Evolutionary conservation across 2,797 vertebrate genomes (phyloP).

Genomic region (Vipera latastei): DNA sequence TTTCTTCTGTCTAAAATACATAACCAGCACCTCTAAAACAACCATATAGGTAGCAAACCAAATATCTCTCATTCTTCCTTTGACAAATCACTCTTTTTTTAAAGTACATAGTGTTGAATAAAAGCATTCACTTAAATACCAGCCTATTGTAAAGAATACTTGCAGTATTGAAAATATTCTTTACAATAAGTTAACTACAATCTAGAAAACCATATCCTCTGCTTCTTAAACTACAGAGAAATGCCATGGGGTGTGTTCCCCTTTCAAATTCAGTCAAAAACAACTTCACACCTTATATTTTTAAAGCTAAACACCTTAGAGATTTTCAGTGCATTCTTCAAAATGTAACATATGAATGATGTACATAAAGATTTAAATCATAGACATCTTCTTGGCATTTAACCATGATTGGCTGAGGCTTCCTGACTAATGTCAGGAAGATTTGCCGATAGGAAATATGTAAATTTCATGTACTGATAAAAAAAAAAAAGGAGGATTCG

Average conservation of each 20-base stretch:
- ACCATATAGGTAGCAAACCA: not conserved
- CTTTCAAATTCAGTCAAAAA: not conserved
- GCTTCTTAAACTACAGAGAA: not conserved
- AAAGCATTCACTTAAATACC: not conserved
- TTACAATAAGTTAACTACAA: not conserved
- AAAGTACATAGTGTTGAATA: not conserved
- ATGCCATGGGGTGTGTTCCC: too few species aligned
- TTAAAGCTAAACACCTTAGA: not conserved
- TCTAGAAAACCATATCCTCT: not conserved
- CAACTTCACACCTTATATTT: not conserved
- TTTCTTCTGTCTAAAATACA: constrained; percentile 53
- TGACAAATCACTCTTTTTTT: not conserved
- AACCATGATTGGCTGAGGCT: not conserved
- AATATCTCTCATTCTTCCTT: not conserved
- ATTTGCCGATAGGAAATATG: not conserved
- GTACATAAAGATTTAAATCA: not conserved
- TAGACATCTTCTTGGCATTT: not conserved
- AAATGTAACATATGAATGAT: not conserved
- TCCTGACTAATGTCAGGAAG: not conserved
- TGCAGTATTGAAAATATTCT: not conserved
- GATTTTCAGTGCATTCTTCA: not conserved
- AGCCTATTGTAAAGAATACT: not conserved
- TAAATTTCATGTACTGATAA: not conserved
- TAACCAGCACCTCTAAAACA: constrained; percentile 12
- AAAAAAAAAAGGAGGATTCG: not conserved